phyloP scores from a whole-genome alignment of 1,140 invertebrate species.

The Cyphomyrmex costatus region DNA sequence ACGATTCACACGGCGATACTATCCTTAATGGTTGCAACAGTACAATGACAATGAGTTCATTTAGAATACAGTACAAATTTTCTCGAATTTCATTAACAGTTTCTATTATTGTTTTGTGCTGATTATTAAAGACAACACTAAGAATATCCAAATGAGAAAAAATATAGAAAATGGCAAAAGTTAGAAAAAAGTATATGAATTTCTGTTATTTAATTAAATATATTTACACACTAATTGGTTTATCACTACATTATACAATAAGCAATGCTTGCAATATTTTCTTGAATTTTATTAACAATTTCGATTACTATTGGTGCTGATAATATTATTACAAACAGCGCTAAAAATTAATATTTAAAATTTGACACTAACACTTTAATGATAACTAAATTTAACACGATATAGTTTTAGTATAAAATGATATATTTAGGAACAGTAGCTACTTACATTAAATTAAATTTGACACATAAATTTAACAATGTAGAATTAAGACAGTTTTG shows the following conservation, averaged over 20 bases:
- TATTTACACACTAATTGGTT: background rate
- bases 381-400: no score
- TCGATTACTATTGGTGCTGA: background rate
- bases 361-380: no score
- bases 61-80: background rate
- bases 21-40: background rate
- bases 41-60: slow-evolving; percentile 14
- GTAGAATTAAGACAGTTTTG: no score
- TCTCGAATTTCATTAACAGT: slow-evolving; percentile 1
- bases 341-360: background rate
- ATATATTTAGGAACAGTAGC: no score
- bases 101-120: background rate
- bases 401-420: no score
- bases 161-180: background rate
- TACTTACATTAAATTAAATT: no score
- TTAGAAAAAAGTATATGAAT: background rate
- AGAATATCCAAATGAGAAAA: background rate
- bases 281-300: slow-evolving; percentile 13
- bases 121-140: background rate
- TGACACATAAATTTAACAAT: no score
- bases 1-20: background rate
- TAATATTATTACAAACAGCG: no score
- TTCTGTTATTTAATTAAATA: background rate
- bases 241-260: background rate
- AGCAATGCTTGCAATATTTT: background rate